Evolutionary conservation across 2,797 vertebrate species (phyloP).

Genomic region (Nyctalus aviator): DNA sequence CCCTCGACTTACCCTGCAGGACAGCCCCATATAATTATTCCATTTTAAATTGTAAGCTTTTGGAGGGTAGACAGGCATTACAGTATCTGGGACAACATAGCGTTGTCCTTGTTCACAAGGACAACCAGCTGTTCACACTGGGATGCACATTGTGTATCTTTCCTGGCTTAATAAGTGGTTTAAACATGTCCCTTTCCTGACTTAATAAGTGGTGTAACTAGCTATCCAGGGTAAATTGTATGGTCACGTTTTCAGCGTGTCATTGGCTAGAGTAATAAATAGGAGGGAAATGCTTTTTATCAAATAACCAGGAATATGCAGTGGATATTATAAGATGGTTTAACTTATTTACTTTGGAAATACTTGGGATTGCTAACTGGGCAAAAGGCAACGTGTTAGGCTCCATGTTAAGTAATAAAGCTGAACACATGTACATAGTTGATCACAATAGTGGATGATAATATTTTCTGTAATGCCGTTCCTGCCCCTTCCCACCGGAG

Average conservation of each 20-base stretch:
- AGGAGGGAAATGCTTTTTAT: constrained; percentile 28
- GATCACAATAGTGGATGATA: not conserved
- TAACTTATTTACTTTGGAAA: constrained; percentile 52
- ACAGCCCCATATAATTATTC: not conserved
- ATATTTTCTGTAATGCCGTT: constrained; percentile 12
- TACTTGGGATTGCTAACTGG: not conserved
- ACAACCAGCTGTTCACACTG: not conserved
- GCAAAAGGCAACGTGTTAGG: constrained; percentile 2
- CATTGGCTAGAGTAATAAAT: constrained; percentile 35
- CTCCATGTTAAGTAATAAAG: not conserved
- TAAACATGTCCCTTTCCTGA: not conserved
- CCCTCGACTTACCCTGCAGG: not conserved
- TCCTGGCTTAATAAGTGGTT: not conserved
- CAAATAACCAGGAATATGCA: not conserved
- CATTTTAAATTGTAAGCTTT: not conserved
- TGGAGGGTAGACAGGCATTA: not conserved
- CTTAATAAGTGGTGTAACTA: not conserved
- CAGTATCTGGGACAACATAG: not conserved
- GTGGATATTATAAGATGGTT: constrained; percentile 24
- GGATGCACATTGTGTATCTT: not conserved
- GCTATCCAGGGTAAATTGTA: not conserved
- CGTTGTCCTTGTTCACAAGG: not conserved
- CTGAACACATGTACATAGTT: not conserved
- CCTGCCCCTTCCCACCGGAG: not conserved
- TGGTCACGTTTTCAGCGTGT: constrained; percentile 22